phyloP scores from a whole-genome alignment of 1,140 invertebrate species.

The Cepaea nemoralis region DNA sequence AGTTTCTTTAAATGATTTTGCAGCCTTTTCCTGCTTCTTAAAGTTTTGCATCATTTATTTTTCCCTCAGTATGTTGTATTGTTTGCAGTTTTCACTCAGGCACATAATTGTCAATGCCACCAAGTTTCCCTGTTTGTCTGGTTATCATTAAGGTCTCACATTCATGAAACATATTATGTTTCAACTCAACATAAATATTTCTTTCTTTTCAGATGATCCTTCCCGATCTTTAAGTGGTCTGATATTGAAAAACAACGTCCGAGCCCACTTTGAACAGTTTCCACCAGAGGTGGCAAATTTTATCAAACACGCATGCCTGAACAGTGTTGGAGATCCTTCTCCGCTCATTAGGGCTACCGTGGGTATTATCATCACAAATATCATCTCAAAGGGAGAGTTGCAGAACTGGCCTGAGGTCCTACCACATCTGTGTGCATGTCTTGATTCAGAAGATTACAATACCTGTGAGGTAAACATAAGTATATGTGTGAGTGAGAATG shows the following conservation, averaged over 20 bases:
- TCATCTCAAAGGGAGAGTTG: slow-evolving; percentile 89
- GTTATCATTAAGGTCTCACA: too few species aligned
- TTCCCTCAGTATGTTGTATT: too few species aligned
- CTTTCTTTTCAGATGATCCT: slow-evolving; percentile 84
- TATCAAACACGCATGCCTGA: slow-evolving; percentile 88
- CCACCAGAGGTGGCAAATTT: slow-evolving; percentile 85
- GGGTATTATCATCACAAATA: slow-evolving; percentile 97
- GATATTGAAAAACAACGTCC: slow-evolving; percentile 98
- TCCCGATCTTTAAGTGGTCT: slow-evolving; percentile 96
- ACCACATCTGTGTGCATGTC: slow-evolving; percentile 91
- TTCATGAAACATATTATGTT: too few species aligned
- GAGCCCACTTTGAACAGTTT: slow-evolving; percentile 92
- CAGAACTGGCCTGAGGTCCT: slow-evolving; percentile 94
- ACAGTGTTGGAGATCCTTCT: slow-evolving; percentile 93
- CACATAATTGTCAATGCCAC: too few species aligned
- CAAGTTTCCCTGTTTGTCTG: too few species aligned
- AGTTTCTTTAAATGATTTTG: too few species aligned
- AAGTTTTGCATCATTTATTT: too few species aligned
- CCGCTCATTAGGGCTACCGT: slow-evolving; percentile 96
- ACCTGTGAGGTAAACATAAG: slow-evolving; percentile 84
- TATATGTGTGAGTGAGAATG: background rate
- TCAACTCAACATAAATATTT: too few species aligned
- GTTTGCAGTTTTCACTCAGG: too few species aligned
- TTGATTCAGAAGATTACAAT: slow-evolving; percentile 96
- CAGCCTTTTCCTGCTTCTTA: too few species aligned